phyloP scores from a whole-genome alignment of 2,797 vertebrate genomes.

The Myotis vivesi region DNA sequence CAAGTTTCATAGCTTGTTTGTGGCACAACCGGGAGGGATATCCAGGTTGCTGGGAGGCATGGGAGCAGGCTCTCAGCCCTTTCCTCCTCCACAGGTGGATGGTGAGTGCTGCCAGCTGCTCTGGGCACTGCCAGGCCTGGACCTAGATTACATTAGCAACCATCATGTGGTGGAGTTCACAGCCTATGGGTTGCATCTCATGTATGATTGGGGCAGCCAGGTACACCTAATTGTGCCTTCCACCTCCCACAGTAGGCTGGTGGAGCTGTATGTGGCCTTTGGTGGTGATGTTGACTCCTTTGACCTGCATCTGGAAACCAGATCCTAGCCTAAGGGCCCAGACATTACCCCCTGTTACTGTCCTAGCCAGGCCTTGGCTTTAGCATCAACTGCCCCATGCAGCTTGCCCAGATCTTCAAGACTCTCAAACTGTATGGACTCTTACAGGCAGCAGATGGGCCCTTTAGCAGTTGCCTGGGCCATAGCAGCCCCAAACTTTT shows the following conservation, averaged over 20 bases:
- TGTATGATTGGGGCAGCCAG: constrained; percentile 82
- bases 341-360: constrained; percentile 66
- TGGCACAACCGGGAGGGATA: not conserved
- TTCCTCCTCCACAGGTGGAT: constrained; percentile 80
- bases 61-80: not conserved
- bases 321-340: constrained; percentile 43
- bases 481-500: constrained; percentile 77
- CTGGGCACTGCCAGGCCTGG: constrained; percentile 73
- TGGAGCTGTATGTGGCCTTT: constrained; percentile 86
- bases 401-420: constrained; percentile 76
- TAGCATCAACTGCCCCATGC: constrained; percentile 77
- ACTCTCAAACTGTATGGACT: constrained; percentile 81
- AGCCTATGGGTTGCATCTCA: constrained; percentile 82
- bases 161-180: constrained; percentile 75
- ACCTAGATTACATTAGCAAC: constrained; percentile 80
- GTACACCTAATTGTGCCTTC: constrained; percentile 82
- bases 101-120: constrained; percentile 82
- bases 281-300: constrained; percentile 76
- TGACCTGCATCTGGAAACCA: constrained; percentile 80
- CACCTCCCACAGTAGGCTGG: constrained; percentile 80
- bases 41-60: not conserved
- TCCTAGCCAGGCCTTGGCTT: constrained; percentile 71
- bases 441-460: constrained; percentile 77
- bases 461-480: constrained; percentile 82
- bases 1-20: not conserved